Conservation (phyloP, 2,888 invertebrate genomes). For the Drosophila mimetica region DNA sequence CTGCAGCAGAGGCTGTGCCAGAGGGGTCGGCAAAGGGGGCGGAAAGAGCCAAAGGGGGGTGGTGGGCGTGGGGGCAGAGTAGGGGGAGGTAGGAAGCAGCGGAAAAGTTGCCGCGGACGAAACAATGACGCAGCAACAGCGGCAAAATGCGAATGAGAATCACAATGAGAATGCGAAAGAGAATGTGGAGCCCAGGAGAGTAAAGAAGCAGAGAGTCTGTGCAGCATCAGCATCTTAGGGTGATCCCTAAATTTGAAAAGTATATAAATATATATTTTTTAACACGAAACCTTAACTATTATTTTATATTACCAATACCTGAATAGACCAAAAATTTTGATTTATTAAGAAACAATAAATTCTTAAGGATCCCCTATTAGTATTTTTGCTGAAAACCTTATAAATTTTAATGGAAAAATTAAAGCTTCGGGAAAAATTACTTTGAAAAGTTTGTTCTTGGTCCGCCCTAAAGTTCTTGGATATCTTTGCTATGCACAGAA, state of each 20-base stretch:
- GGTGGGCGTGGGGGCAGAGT: background rate
- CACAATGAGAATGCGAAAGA: slow-evolving; percentile 18
- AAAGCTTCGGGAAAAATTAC: too few species aligned
- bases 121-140: slow-evolving; percentile 44
- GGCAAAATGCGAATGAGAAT: slow-evolving; percentile 30
- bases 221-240: slow-evolving; percentile 62
- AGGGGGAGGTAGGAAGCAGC: slow-evolving; percentile 9
- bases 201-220: slow-evolving; percentile 12
- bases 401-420: background rate
- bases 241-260: slow-evolving; percentile 25
- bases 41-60: background rate
- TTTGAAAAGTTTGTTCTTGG: slow-evolving; percentile 2
- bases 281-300: too few species aligned
- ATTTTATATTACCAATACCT: too few species aligned
- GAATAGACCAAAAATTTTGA: too few species aligned
- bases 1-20: slow-evolving; percentile 21
- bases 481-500: slow-evolving; percentile 7
- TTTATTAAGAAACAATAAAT: too few species aligned
- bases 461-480: slow-evolving; percentile 58
- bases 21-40: slow-evolving; percentile 8
- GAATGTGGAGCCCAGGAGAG: slow-evolving; percentile 15
- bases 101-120: slow-evolving; percentile 35
- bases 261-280: too few species aligned
- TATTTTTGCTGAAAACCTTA: too few species aligned
- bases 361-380: too few species aligned